These are phyloP conservation scores for Tineola bisselliella DNA, from an alignment of 2,888 invertebrate genomes.

Conservation along the genomic window DNA sequence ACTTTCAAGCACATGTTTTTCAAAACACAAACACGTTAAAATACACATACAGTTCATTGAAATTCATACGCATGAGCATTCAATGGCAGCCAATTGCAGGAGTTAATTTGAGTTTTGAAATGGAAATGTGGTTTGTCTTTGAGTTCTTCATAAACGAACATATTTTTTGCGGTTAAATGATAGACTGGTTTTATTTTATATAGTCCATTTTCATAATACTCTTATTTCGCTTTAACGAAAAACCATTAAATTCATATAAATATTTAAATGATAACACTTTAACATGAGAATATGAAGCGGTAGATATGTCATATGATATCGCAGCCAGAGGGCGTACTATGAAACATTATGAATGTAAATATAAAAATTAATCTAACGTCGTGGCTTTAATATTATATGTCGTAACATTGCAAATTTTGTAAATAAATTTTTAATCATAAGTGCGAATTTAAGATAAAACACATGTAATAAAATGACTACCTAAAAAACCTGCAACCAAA, in stretches of 20 bases:
- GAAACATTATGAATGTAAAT: neutral
- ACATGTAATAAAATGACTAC: neutral
- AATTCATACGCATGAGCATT: conserved; percentile 6
- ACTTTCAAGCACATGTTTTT: conserved; percentile 12
- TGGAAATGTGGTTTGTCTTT: conserved; percentile 1
- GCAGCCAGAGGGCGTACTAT: neutral
- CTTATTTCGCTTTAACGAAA: neutral
- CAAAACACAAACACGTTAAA: conserved; percentile 11
- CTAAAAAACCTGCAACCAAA: neutral
- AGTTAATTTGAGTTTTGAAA: conserved; percentile 7
- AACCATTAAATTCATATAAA: neutral
- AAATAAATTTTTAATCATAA: too few species aligned
- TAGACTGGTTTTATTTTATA: neutral
- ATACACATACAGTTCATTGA: neutral
- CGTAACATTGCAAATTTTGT: too few species aligned
- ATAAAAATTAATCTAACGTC: neutral
- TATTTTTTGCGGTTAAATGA: conserved; percentile 1
- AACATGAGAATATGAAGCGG: neutral
- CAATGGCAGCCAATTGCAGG: neutral
- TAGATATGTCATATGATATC: neutral
- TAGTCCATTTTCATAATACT: neutral
- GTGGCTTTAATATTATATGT: too few species aligned
- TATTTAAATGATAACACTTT: neutral
- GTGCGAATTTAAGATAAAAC: too few species aligned
- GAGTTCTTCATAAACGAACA: neutral